Conservation (phyloP, 2,888 invertebrate species). For the Crematogaster levior region DNA sequence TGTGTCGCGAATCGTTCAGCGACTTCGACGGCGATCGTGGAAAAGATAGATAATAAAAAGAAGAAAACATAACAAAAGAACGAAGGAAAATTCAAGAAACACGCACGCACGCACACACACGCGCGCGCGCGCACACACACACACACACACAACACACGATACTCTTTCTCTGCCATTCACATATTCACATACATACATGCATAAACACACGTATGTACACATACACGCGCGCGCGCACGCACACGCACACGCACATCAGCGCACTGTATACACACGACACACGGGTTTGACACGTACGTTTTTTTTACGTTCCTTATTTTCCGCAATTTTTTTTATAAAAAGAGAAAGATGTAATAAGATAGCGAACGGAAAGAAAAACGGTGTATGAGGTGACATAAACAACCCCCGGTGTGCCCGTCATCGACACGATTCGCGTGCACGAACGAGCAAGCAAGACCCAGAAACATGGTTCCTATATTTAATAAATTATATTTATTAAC, state of each 20-base stretch:
- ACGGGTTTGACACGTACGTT: conserved; percentile 57
- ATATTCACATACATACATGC: conserved; percentile 11
- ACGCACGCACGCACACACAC: not conserved
- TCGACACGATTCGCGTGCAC: conserved; percentile 65
- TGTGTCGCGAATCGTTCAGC: conserved; percentile 37
- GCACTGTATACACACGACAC: conserved; percentile 37
- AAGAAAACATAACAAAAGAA: not conserved
- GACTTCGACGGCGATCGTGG: conserved; percentile 38
- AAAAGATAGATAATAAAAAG: not conserved
- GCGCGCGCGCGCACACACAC: not conserved
- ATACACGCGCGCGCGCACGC: conserved; percentile 44
- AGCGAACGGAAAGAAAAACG: conserved; percentile 34
- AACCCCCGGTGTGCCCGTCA: conserved; percentile 62
- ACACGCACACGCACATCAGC: conserved; percentile 8
- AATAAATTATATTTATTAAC: conserved; percentile 83
- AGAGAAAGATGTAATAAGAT: conserved; percentile 23
- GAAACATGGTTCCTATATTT: conserved; percentile 85
- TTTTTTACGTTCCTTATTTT: conserved; percentile 26
- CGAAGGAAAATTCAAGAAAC: not conserved
- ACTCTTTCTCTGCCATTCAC: conserved; percentile 33
- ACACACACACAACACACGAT: not conserved
- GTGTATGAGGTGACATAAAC: conserved; percentile 10
- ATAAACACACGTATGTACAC: no score
- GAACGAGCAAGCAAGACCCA: conserved; percentile 79
- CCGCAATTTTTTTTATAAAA: conserved; percentile 16